These are phyloP conservation scores for Macrosteles quadrilineatus DNA, from an alignment of 1,140 invertebrate species.

Conservation along the genomic window DNA sequence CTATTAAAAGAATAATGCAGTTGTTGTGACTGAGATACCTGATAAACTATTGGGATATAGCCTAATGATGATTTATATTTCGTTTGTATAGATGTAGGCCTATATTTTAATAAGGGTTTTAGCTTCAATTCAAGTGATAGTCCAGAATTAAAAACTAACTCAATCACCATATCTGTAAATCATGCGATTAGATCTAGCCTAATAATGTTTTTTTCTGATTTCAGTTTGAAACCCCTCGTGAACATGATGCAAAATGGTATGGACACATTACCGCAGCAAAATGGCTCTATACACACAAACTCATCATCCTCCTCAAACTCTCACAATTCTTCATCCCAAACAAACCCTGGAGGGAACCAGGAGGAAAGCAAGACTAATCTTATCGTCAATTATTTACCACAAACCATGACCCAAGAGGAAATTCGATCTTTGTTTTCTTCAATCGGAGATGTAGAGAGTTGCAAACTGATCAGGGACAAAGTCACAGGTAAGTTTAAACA, in stretches of 20 bases:
- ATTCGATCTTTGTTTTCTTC: slow-evolving; percentile 96
- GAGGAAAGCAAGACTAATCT: slow-evolving; percentile 97
- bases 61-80: too few species aligned
- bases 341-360: slow-evolving; percentile 61
- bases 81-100: too few species aligned
- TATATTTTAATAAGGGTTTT: too few species aligned
- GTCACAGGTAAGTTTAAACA: slow-evolving; percentile 87
- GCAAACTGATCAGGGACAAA: slow-evolving; percentile 98
- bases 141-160: too few species aligned
- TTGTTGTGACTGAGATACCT: too few species aligned
- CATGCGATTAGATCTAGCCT: too few species aligned
- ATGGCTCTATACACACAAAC: slow-evolving; percentile 56
- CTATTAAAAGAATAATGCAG: too few species aligned
- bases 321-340: slow-evolving; percentile 47
- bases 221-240: slow-evolving; percentile 32
- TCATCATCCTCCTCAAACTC: slow-evolving; percentile 46
- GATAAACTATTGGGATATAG: too few species aligned
- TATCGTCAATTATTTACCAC: slow-evolving; percentile 99
- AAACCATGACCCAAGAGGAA: slow-evolving; percentile 99
- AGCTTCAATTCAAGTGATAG: too few species aligned
- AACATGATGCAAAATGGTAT: slow-evolving; percentile 83
- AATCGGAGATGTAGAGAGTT: slow-evolving; percentile 98
- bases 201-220: slow-evolving; percentile 33
- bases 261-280: slow-evolving; percentile 69
- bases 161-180: background rate